phyloP scores from a whole-genome alignment of 53 echinoderm and acorn worm genomes.

The Astropecten irregularis region DNA sequence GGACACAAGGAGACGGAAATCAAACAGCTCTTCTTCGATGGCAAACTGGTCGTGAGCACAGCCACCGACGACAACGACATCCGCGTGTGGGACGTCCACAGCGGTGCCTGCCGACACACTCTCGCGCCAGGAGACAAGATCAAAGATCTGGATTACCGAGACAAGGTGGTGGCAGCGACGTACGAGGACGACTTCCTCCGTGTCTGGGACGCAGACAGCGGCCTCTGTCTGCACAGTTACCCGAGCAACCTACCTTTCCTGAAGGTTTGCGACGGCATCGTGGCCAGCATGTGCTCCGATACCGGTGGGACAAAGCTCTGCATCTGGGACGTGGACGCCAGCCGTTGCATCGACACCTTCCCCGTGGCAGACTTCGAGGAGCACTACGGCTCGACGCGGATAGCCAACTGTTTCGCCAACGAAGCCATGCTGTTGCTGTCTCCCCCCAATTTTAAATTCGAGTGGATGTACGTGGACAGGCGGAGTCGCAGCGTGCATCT shows the following conservation, averaged over 20 bases:
- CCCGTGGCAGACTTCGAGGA: neutral
- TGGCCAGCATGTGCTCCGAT: neutral
- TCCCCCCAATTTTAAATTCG: neutral
- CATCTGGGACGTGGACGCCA: neutral
- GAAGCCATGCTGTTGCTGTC: neutral
- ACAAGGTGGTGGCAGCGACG: neutral
- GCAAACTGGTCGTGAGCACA: neutral
- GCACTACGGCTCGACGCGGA: neutral
- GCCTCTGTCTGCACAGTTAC: neutral
- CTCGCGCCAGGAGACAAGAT: neutral
- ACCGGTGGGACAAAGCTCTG: neutral
- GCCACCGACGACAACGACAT: neutral
- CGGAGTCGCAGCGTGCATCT: neutral
- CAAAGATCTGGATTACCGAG: neutral
- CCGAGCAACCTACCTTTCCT: neutral
- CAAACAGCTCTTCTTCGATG: neutral
- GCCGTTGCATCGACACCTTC: neutral
- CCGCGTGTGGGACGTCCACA: neutral
- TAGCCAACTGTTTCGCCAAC: neutral
- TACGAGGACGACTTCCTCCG: neutral
- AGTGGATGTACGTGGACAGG: neutral
- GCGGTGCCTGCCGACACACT: neutral
- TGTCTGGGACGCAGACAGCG: neutral
- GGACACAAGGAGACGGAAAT: neutral
- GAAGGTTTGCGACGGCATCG: neutral